Base-by-base conservation (phyloP, 1,140 invertebrate genomes). In the Centruroides sculpturatus region DNA sequence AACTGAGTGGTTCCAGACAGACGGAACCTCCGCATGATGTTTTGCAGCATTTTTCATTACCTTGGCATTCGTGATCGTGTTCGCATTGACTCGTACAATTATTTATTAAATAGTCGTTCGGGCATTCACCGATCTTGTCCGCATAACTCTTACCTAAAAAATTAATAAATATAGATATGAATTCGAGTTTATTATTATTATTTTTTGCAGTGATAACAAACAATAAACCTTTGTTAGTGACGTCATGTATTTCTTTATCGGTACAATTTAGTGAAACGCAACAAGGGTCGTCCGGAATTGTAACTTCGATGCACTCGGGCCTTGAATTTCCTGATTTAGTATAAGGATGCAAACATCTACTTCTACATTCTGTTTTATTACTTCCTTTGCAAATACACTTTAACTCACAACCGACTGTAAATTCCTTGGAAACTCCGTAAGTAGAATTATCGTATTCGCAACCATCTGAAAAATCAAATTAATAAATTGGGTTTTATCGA, bases 181-280 rank as follows among this genome's bases (percentile, higher is more conserved):
- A 13, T n/a, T 11, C 5, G 12, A 51, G 12, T 51, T 49, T 10
- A 49, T n/a, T n/a, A 11, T 49, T 49, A 11, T 49, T 49, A 49
- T n/a, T 49, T 11, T 49, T 49, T 23, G 23, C 23, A 23, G 2
- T 23, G 23, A 23, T 23, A 23, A 23, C 23, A 23, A 8, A 41
- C 41, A 41, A 41, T 41, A 6, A 41, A 41, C 41, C 41, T 41
- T 41, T 5, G 8, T 8, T 41, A 8, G 8, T 8, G 5, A 41
- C 41, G 8, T 41, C 57, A 10, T 47, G 47, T 5, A 46, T 47
- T 35, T 62, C 59, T 10, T 34, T 35, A 35, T 62, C 57, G 34
- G 79, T 72, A 68, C 85, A 87, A 36, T 79, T 74, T 62, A 85
- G 74, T 47, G 82, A 75, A 4, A 85, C 82, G 68, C 87, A 92